Conservation (phyloP, 2,113 vertebrate genomes). For the Oreotrochilus melanogaster region DNA sequence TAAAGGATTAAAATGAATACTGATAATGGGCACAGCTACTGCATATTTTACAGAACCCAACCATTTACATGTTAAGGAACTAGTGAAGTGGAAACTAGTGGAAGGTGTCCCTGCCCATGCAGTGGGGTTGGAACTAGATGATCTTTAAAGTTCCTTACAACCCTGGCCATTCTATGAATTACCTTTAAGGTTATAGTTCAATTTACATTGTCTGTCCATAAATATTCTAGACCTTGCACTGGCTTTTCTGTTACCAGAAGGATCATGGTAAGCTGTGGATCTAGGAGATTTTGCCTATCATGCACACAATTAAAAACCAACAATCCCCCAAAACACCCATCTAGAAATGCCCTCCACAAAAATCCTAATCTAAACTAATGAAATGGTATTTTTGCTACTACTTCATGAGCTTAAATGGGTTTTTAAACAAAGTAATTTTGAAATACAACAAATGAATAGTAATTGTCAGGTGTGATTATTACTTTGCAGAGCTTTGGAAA, state of each 20-base stretch:
- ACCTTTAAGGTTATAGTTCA: neutral
- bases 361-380: neutral
- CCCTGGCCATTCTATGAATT: neutral
- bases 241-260: neutral
- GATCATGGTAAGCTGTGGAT: neutral
- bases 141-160: too few relatives aligned
- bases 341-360: neutral
- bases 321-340: neutral
- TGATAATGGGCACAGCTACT: neutral
- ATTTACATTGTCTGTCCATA: neutral
- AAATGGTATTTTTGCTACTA: neutral
- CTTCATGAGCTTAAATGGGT: neutral
- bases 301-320: neutral
- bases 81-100: too few relatives aligned
- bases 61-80: neutral
- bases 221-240: neutral
- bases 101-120: too few relatives aligned
- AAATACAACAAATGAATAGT: neutral
- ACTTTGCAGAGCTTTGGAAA: slow-evolving; percentile 50
- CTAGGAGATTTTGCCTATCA: neutral
- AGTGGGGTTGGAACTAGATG: too few relatives aligned
- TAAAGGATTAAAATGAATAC: neutral
- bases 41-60: neutral
- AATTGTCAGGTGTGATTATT: slow-evolving; percentile 62
- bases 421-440: neutral